These are phyloP conservation scores for Amphiprion ocellaris DNA, from an alignment of 2,113 vertebrate species.

Conservation along the genomic window DNA sequence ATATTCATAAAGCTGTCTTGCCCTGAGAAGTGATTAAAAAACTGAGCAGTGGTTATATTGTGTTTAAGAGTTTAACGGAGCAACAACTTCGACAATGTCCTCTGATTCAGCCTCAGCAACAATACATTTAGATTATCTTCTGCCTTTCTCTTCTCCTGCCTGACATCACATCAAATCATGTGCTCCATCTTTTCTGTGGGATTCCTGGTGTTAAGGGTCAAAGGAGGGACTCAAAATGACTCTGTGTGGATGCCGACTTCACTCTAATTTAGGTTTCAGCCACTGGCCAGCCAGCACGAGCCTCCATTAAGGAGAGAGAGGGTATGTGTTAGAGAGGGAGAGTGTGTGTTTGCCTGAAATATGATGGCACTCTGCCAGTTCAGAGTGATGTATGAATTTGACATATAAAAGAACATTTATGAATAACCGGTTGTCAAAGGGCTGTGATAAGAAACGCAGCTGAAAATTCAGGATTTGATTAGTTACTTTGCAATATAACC, in stretches of 20 bases:
- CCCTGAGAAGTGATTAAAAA: background rate
- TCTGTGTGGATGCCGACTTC: conserved; percentile 60
- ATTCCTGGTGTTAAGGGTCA: conserved; percentile 69
- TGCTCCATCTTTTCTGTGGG: conserved; percentile 55
- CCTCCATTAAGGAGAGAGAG: conserved; percentile 55
- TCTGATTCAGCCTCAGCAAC: conserved; percentile 25
- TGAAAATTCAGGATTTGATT: conserved; percentile 12
- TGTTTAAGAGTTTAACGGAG: conserved; percentile 22
- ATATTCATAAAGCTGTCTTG: background rate
- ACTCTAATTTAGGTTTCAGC: conserved; percentile 72
- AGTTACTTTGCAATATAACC: conserved; percentile 1
- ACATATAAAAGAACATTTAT: background rate
- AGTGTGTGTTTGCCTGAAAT: conserved; percentile 18
- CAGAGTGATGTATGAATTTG: conserved; percentile 7
- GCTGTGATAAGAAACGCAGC: conserved; percentile 4
- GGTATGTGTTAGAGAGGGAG: conserved; percentile 8
- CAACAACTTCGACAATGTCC: conserved; percentile 4
- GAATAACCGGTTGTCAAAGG: conserved; percentile 30
- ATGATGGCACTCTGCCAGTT: conserved; percentile 23
- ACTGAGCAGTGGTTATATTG: background rate
- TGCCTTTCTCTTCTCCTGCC: conserved; percentile 37
- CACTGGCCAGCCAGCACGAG: conserved; percentile 43
- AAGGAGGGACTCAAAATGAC: conserved; percentile 65
- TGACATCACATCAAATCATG: conserved; percentile 51
- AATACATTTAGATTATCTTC: conserved; percentile 39